These are phyloP conservation scores for Bibio marci DNA, from an alignment of 2,888 invertebrate genomes.

Conservation along the genomic window DNA sequence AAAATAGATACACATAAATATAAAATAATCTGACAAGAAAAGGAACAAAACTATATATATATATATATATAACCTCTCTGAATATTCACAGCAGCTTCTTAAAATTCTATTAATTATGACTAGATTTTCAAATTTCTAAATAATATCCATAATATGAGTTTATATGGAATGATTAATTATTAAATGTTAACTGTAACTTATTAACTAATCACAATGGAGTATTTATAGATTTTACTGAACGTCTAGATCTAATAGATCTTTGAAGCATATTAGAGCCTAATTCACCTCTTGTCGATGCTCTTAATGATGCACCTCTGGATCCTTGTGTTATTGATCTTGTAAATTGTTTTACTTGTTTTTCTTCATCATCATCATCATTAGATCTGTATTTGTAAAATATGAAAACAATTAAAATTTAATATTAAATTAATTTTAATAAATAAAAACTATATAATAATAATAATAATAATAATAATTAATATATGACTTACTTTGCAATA, in stretches of 20 bases:
- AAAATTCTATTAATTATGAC: too few relatives aligned
- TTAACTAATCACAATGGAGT: not conserved
- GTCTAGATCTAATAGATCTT: constrained; percentile 32
- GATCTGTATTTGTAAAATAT: constrained; percentile 4
- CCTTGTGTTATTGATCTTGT: constrained; percentile 24
- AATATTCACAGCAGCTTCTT: too few relatives aligned
- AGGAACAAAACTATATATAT: too few relatives aligned
- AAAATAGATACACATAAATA: too few relatives aligned
- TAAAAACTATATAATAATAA: not conserved
- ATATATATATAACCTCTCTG: too few relatives aligned
- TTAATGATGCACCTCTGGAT: constrained; percentile 32
- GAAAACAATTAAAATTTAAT: too few relatives aligned
- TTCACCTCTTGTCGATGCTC: constrained; percentile 46
- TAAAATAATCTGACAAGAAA: too few relatives aligned
- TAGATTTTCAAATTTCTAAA: too few relatives aligned
- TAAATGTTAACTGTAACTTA: too few relatives aligned
- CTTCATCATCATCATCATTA: constrained; percentile 1
- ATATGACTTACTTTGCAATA: constrained; percentile 39
- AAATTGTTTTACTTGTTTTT: constrained; percentile 1
- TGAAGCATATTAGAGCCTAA: constrained; percentile 40
- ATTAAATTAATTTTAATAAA: not conserved
- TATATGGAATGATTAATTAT: too few relatives aligned
- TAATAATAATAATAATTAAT: not conserved
- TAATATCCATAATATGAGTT: too few relatives aligned
- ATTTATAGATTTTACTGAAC: constrained; percentile 23